phyloP scores from a whole-genome alignment of 2,113 vertebrate genomes.

The Sterna hirundo region DNA sequence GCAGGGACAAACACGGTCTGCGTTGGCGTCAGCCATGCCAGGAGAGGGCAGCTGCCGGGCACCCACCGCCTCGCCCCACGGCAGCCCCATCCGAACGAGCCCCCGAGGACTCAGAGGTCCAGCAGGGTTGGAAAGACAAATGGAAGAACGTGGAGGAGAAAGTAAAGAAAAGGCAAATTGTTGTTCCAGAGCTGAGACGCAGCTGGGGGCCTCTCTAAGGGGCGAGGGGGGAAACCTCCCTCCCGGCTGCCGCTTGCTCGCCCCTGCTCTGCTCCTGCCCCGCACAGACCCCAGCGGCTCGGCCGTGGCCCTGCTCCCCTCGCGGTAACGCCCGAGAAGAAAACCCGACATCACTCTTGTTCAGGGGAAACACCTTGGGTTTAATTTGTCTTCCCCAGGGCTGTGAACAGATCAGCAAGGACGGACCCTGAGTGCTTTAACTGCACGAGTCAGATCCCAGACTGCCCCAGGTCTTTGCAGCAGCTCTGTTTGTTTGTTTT shows the following conservation, averaged over 20 bases:
- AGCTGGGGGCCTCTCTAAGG: background rate
- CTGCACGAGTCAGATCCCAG: background rate
- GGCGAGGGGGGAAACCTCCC: background rate
- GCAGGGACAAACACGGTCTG: fast-evolving
- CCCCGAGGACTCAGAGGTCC: fast-evolving
- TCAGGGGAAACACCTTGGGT: background rate
- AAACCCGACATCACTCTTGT: background rate
- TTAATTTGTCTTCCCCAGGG: background rate
- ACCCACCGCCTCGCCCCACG: fast-evolving
- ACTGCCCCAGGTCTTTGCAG: background rate
- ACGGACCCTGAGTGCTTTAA: fast-evolving
- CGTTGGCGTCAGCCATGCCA: background rate
- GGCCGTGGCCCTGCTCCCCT: background rate
- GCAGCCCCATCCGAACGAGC: fast-evolving
- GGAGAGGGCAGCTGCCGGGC: background rate
- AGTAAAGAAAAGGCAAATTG: background rate
- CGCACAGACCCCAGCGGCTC: background rate
- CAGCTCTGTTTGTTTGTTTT: constrained; percentile 21
- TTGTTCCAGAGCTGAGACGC: background rate
- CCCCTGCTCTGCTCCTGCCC: background rate
- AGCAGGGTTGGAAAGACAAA: background rate
- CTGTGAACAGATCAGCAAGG: background rate
- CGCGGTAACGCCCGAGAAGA: background rate
- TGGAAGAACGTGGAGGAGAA: background rate
- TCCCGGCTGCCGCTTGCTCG: background rate